Conservation (phyloP, 2,113 vertebrate genomes). For the Zosterops hypoxanthus region DNA sequence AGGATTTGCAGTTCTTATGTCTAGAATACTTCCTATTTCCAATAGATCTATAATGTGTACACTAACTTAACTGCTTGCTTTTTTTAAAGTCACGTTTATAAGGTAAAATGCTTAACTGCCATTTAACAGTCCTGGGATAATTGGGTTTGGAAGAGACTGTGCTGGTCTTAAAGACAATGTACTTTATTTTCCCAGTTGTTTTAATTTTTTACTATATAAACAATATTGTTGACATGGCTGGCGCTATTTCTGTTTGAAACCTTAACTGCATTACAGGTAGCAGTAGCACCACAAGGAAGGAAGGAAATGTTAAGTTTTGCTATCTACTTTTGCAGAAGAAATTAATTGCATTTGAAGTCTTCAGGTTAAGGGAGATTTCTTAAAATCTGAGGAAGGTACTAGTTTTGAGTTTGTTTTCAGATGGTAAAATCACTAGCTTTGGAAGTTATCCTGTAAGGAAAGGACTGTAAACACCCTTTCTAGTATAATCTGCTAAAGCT, state of each 20-base stretch:
- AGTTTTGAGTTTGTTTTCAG: not conserved
- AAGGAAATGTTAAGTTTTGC: not conserved
- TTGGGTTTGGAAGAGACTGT: not conserved
- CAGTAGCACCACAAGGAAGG: not conserved
- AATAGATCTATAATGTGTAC: not conserved
- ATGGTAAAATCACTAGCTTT: not conserved
- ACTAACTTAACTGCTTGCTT: not conserved
- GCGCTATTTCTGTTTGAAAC: not conserved
- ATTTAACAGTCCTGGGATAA: not conserved
- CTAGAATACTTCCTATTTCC: not conserved
- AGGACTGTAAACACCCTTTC: not conserved
- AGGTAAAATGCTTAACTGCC: not conserved
- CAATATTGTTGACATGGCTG: not conserved
- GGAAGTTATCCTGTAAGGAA: not conserved
- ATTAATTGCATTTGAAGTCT: not conserved
- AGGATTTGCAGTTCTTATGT: not conserved
- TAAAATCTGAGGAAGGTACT: not conserved
- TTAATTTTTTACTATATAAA: not conserved
- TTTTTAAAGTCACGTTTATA: not conserved
- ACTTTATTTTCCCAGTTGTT: not conserved
- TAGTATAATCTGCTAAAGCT: slow-evolving; percentile 6
- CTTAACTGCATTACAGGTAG: not conserved
- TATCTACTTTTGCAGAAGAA: not conserved
- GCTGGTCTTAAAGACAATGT: not conserved
- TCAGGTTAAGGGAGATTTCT: not conserved